Base-by-base conservation (phyloP, 2,797 vertebrate species). In the Jordanella pulchra region DNA sequence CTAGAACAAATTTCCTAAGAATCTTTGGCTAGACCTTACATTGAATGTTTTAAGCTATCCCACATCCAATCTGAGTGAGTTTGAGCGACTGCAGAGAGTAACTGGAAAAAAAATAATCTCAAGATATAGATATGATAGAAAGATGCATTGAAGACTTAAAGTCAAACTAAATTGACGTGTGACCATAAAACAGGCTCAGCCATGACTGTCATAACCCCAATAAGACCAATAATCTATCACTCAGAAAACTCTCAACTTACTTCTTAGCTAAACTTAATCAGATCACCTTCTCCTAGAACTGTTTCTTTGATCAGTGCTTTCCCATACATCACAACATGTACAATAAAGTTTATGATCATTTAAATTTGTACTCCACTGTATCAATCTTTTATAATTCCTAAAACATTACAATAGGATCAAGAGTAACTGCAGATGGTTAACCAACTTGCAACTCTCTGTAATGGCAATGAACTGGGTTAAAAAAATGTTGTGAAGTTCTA, bases 231-330 rank as follows among this genome's bases (percentile, higher is more conserved):
- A 39, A 39, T 61, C 58, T 32, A 63, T 63, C 42, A 63, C 60
- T 44, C 35, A 63, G 10, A 63, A n/a, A 44, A 63, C 60, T 63
- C 35, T 63, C 60, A 44, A 63, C 39, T 44, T 63, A 17, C 60
- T 13, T 63, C 39, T 42, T 21, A 61, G 32, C 58, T 61, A 61
- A 61, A 61, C 58, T 61, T n/a, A 61, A n/a, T 21, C 58, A 61
- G n/a, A n/a, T 63, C 13, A 6, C 5, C 35, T 63, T 44, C 23
- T 42, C 39, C 60, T 44, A 25, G 23, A 39, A 63, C 42, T 23
- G 39, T 63, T 63, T 63, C 35, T 63, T 39, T 35, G 35, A 44
- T 42, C 60, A 61, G 35, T 63, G 5, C 2, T 7, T 63, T 25
- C 60, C 42, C 25, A 44, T 14, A 25, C 25, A 25, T 2, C 23